Base-by-base conservation (phyloP, 2,113 vertebrate genomes). In the Geococcyx californianus region DNA sequence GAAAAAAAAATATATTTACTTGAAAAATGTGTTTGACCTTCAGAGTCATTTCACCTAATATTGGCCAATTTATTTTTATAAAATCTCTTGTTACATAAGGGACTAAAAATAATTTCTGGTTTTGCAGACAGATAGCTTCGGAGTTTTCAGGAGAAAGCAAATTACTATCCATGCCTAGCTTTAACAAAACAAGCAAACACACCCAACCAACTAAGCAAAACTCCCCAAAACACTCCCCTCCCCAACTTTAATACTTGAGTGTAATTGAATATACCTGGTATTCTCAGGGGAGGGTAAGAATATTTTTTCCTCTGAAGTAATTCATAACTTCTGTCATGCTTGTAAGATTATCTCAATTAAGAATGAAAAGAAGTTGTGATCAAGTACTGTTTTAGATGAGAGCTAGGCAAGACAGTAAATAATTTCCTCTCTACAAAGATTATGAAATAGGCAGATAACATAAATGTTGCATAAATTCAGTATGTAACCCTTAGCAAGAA, bases 61-160 rank as follows among this genome's bases (percentile, higher is more conserved):
- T 21, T 0, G 0, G 4, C 4, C 7, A 52, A 49, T 42, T 45
- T 52, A 0, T 3, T 79, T 87, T 74, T 54, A 62, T 13, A 49
- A 18, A 74, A 7, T 21, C 14, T 49, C 77, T 56, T 44, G 0
- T 9, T 23, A 66, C 66, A 23, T 33, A 45, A 8, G 11, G 5
- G 5, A 55, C 25, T 11, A 59, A 10, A 70, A 56, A 4, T 24
- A 56, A 49, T 52, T 77, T 84, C n/a, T 70, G 21, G 1, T 54
- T 84, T 72, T 60, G 29, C 51, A 47, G 33, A 24, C 6, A 82
- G 23, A 42, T 19, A 52, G 7, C 6, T 58, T 56, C 52, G 26
- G 24, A 19, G 3, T 40, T 80, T 92, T 80, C 45, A 83, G 54
- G 24, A 66, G n/a, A 38, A 81, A 56, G 3, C 11, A 87, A 76